Conservation (phyloP, 2,797 vertebrate species). For the Sebastes itinus region DNA sequence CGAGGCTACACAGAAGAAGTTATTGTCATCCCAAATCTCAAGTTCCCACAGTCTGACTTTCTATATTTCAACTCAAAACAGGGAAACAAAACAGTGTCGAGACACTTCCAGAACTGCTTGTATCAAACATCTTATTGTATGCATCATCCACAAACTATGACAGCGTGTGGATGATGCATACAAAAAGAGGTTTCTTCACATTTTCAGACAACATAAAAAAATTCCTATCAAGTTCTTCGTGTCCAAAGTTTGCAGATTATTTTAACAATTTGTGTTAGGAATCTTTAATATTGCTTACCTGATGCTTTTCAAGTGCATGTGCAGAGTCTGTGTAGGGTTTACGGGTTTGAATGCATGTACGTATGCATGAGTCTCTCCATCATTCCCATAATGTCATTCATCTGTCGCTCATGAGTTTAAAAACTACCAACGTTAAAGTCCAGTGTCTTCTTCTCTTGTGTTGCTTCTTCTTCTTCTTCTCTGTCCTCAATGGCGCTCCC, state of each 20-base stretch:
- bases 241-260: not conserved
- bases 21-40: not conserved
- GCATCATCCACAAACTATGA: not conserved
- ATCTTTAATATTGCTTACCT: constrained; percentile 45
- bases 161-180: no score
- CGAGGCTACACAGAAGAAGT: not conserved
- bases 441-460: not conserved
- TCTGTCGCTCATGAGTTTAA: not conserved
- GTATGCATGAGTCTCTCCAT: constrained; percentile 1
- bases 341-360: not conserved
- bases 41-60: not conserved
- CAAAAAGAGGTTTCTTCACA: not conserved
- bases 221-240: not conserved
- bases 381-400: not conserved
- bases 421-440: not conserved
- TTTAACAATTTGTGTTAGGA: not conserved
- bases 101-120: not conserved
- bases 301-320: constrained; percentile 21
- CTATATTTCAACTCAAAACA: not conserved
- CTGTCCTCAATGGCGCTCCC: constrained; percentile 14
- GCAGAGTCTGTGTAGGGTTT: not conserved
- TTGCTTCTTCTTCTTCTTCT: not conserved
- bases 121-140: not conserved
- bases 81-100: not conserved
- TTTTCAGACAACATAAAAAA: not conserved